phyloP scores from a whole-genome alignment of 2,888 invertebrate genomes.

The Limnephilus marmoratus region DNA sequence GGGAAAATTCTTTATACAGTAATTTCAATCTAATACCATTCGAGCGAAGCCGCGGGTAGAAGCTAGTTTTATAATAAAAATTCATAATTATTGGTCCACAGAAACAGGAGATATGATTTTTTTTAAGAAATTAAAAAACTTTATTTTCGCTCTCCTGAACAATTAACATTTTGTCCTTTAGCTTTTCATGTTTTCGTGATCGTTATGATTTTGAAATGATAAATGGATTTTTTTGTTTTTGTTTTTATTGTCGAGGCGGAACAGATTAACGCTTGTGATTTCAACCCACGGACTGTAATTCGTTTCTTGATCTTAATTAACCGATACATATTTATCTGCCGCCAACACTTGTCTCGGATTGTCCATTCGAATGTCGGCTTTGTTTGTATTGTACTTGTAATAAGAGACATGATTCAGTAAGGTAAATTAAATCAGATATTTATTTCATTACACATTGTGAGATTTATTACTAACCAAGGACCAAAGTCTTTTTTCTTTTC shows the following conservation, averaged over 20 bases:
- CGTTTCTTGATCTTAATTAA: constrained; percentile 16
- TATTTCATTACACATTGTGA: neutral
- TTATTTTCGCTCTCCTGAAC: too few species aligned
- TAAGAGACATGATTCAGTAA: neutral
- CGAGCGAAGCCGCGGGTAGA: too few species aligned
- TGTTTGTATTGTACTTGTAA: neutral
- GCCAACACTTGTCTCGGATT: constrained; percentile 29
- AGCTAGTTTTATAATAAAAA: too few species aligned
- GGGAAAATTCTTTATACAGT: too few species aligned
- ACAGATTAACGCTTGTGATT: neutral
- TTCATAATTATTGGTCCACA: too few species aligned
- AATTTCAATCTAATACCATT: too few species aligned
- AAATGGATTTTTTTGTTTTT: neutral
- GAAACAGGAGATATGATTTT: too few species aligned
- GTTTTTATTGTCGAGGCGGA: neutral
- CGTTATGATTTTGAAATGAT: neutral
- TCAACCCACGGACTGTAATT: constrained; percentile 3
- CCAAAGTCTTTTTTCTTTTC: too few species aligned
- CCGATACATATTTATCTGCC: constrained; percentile 31
- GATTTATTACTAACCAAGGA: neutral
- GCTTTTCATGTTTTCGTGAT: too few species aligned
- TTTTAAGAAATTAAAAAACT: too few species aligned
- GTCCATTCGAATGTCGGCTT: neutral
- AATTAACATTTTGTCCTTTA: too few species aligned
- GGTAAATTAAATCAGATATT: neutral